phyloP scores from a whole-genome alignment of 2,888 invertebrate genomes.

The Drosophila gaucha region DNA sequence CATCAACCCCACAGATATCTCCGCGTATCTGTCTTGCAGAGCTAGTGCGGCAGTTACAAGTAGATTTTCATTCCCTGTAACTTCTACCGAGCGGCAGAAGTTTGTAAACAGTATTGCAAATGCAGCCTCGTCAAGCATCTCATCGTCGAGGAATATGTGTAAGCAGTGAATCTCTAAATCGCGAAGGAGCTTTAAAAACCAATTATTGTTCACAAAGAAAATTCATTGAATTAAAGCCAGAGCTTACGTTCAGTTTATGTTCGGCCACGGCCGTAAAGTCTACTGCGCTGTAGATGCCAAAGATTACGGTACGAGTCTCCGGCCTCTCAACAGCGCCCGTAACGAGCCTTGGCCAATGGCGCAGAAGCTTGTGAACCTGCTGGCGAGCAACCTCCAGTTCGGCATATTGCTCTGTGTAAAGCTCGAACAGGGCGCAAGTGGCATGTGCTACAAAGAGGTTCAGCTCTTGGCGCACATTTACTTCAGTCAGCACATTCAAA shows the following conservation, averaged over 20 bases:
- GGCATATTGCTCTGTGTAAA: conserved; percentile 31
- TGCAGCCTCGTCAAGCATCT: conserved; percentile 44
- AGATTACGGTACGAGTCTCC: conserved; percentile 44
- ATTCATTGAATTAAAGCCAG: neutral
- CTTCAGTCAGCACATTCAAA: conserved; percentile 19
- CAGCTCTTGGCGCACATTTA: conserved; percentile 38
- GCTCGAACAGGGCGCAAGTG: conserved; percentile 40
- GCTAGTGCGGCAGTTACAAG: conserved; percentile 14
- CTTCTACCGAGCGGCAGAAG: conserved; percentile 43
- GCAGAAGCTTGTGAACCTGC: conserved; percentile 41
- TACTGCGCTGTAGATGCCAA: conserved; percentile 41
- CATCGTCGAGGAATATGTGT: conserved; percentile 43
- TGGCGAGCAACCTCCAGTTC: conserved; percentile 3
- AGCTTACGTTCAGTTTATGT: conserved; percentile 22
- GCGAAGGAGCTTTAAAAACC: conserved; percentile 37
- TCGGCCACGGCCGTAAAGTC: conserved; percentile 36
- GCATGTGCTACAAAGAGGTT: conserved; percentile 48
- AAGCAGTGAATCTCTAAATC: conserved; percentile 42
- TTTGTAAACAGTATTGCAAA: conserved; percentile 35
- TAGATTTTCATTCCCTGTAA: conserved; percentile 42
- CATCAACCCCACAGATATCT: conserved; percentile 15
- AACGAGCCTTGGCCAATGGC: conserved; percentile 50
- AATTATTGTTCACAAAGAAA: neutral
- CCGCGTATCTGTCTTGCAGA: conserved; percentile 27
- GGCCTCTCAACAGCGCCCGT: neutral